A percentile compares a stretch with the other conserved stretches of the same genome.
phyloP scores from a whole-genome alignment of 2,888 invertebrate genomes.

The Ophraella communa region DNA sequence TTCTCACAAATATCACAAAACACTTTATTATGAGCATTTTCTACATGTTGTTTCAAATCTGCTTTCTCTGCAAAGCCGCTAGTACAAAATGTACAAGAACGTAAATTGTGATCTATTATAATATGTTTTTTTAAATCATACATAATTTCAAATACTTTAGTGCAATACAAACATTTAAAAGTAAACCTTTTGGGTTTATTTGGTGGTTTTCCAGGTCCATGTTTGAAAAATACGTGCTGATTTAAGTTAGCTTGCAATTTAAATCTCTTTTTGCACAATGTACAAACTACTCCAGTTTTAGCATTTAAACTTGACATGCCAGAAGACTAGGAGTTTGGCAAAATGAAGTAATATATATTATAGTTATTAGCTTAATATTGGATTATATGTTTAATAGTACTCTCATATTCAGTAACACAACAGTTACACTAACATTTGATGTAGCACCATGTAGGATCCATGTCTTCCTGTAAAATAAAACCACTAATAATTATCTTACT shows the following conservation, averaged over 20 bases:
- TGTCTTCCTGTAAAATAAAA: neutral
- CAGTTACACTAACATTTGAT: neutral
- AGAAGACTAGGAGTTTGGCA: neutral
- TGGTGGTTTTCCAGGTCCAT: neutral
- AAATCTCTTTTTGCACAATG: neutral
- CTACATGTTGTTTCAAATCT: neutral
- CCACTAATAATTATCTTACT: no score
- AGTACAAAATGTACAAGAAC: neutral
- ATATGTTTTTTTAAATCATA: neutral
- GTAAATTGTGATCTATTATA: neutral
- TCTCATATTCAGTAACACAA: neutral
- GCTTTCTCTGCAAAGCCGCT: neutral
- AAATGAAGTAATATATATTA: neutral
- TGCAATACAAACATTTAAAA: no score
- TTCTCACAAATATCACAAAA: no score
- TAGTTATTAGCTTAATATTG: neutral
- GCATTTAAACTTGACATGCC: neutral
- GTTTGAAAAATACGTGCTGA: neutral
- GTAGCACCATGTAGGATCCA: neutral
- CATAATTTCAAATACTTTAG: no score
- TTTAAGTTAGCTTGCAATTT: neutral
- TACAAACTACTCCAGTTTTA: neutral
- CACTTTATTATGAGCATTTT: neutral
- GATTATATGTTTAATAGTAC: neutral
- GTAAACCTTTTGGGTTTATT: no score